A percentile compares a stretch with the other conserved stretches of the same genome.
These are phyloP conservation scores for Camarhynchus parvulus DNA, from an alignment of 2,113 vertebrate species.

Conservation along the genomic window DNA sequence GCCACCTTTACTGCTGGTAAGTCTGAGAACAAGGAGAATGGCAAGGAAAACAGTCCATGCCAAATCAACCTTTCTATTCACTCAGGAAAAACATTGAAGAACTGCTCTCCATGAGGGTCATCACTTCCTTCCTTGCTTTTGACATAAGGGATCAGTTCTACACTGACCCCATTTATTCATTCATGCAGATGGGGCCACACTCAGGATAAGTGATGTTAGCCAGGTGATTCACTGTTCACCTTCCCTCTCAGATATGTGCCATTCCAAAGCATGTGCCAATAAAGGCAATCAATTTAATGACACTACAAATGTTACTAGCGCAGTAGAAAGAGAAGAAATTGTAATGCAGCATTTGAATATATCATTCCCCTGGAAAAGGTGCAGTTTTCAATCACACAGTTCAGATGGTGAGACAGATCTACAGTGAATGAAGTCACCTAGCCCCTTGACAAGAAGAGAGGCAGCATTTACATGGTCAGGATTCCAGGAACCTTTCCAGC, in stretches of 20 bases:
- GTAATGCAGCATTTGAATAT: not conserved
- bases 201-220: not conserved
- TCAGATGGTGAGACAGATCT: not conserved
- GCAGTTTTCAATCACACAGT: not conserved
- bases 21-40: not conserved
- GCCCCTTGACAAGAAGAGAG: not conserved
- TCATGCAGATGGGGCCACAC: not conserved
- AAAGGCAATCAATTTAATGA: not conserved
- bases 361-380: not conserved
- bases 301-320: not conserved
- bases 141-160: not conserved
- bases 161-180: not conserved
- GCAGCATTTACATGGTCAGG: not conserved
- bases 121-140: not conserved
- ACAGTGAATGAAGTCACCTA: not conserved
- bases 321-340: not conserved
- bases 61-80: not conserved
- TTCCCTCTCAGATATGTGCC: not conserved
- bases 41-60: not conserved
- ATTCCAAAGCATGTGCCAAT: not conserved
- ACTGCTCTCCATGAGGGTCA: not conserved
- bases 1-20: conserved; percentile 53
- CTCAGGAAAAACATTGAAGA: not conserved
- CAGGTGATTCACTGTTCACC: not conserved
- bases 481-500: not conserved